These are phyloP conservation scores for Anas flavirostris DNA, from an alignment of 2,797 vertebrate genomes.

Conservation along the genomic window DNA sequence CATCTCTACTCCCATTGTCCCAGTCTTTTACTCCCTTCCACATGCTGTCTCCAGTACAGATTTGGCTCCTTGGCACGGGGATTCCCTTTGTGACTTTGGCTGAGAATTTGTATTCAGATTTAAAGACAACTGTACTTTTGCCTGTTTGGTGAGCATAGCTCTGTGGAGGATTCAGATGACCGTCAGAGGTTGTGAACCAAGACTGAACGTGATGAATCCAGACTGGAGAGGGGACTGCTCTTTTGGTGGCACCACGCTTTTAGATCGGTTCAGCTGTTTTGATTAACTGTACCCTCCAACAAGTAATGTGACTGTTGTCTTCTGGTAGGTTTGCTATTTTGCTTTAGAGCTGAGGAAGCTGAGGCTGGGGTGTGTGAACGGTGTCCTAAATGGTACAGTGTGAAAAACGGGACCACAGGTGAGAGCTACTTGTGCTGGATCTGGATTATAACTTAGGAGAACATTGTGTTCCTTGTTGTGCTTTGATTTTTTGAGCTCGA, in stretches of 20 bases:
- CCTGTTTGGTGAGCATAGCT: background rate
- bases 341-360: background rate
- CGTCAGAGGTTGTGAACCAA: background rate
- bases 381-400: accelerated
- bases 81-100: background rate
- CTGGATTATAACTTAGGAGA: background rate
- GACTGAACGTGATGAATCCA: background rate
- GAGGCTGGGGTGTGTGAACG: background rate
- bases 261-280: background rate
- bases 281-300: background rate
- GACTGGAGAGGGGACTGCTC: background rate
- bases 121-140: background rate
- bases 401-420: background rate
- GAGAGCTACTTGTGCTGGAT: accelerated
- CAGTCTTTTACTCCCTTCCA: background rate
- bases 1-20: background rate
- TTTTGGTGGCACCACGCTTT: background rate
- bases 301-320: background rate
- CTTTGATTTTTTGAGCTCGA: background rate
- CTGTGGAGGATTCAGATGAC: background rate
- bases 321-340: background rate
- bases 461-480: background rate
- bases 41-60: background rate
- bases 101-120: background rate
- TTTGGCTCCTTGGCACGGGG: background rate